Evolutionary conservation across 2,113 vertebrate genomes (phyloP).

Genomic region (Neopipo cinnamomea): DNA sequence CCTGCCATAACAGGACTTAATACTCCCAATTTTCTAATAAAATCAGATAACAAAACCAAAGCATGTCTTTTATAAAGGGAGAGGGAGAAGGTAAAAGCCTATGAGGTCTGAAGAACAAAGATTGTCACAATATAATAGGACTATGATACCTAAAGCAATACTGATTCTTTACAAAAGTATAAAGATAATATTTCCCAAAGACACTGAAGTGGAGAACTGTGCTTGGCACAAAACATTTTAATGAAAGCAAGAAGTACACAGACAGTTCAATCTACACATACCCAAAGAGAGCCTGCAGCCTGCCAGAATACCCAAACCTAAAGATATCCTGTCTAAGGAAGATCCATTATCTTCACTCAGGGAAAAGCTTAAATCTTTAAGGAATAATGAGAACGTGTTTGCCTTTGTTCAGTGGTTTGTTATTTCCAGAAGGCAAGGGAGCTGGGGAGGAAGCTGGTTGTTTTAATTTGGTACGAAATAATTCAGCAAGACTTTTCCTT

Average conservation of each 20-base stretch:
- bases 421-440: conserved; percentile 40
- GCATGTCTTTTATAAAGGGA: neutral
- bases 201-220: neutral
- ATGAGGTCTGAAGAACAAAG: neutral
- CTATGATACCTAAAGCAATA: neutral
- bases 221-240: neutral
- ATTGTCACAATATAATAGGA: neutral
- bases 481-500: neutral
- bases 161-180: neutral
- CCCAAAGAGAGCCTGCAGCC: neutral
- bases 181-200: neutral
- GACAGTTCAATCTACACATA: neutral
- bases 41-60: neutral
- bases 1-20: neutral
- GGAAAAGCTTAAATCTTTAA: conserved; percentile 7
- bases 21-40: neutral
- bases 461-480: conserved; percentile 45
- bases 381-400: neutral
- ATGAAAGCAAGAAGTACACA: neutral
- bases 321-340: neutral
- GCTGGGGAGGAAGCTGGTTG: conserved; percentile 2
- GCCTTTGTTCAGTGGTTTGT: neutral
- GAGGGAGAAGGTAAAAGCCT: neutral
- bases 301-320: neutral
- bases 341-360: neutral